A percentile compares a stretch with the other conserved stretches of the same genome.
These are phyloP conservation scores for Oostethus manadensis DNA, from an alignment of 2,113 vertebrate genomes.

Conservation along the genomic window DNA sequence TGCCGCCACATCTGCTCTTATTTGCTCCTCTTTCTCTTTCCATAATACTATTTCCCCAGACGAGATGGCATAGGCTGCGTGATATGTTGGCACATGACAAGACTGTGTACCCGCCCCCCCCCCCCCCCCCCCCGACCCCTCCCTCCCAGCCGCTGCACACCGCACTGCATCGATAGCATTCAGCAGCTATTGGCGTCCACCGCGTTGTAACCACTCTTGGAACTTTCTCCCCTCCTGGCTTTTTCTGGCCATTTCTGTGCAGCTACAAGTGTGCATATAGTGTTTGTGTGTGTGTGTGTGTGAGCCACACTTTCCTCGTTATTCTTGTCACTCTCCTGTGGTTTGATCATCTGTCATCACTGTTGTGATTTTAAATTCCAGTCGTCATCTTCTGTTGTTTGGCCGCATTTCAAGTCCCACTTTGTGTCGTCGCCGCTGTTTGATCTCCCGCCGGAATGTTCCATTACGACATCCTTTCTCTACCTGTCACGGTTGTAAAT, in stretches of 20 bases:
- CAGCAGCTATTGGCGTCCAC: slow-evolving; percentile 27
- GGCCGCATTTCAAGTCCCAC: slow-evolving; percentile 18
- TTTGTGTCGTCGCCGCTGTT: slow-evolving; percentile 23
- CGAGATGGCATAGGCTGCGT: slow-evolving; percentile 42
- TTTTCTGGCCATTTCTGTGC: background rate
- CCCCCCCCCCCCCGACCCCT: background rate
- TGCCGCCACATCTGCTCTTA: background rate
- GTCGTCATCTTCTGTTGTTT: slow-evolving; percentile 24
- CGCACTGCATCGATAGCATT: slow-evolving; percentile 24
- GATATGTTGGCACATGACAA: slow-evolving; percentile 48
- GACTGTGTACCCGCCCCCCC: slow-evolving; percentile 26
- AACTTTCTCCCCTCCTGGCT: slow-evolving; percentile 1
- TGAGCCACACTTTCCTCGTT: slow-evolving; percentile 7
- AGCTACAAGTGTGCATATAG: slow-evolving; percentile 12
- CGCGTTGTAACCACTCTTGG: slow-evolving; percentile 23
- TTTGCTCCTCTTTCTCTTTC: background rate
- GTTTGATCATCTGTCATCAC: slow-evolving; percentile 24
- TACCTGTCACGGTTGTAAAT: slow-evolving; percentile 5
- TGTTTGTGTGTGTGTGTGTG: slow-evolving; percentile 1
- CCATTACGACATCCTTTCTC: slow-evolving; percentile 9
- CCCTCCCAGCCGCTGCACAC: slow-evolving; percentile 17
- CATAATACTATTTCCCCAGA: slow-evolving; percentile 41
- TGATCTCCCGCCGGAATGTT: slow-evolving; percentile 42
- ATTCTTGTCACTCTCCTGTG: slow-evolving; percentile 17
- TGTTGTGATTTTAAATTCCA: slow-evolving; percentile 11